phyloP scores from a whole-genome alignment of 2,797 vertebrate species.

The Sylvia borin region DNA sequence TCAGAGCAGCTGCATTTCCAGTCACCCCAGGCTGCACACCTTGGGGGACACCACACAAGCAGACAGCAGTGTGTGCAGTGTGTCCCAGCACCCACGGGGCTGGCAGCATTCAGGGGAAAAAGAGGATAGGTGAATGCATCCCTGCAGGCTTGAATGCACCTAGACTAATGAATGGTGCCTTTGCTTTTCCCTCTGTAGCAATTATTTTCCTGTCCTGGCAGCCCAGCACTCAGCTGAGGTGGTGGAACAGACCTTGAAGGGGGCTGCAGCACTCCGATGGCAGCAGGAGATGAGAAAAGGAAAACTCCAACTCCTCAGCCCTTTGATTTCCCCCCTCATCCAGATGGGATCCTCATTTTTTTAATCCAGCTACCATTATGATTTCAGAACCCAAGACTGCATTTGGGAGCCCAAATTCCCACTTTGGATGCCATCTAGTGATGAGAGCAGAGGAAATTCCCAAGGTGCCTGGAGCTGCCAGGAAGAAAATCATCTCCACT shows the following conservation, averaged over 20 bases:
- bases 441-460: neutral
- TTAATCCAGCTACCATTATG: neutral
- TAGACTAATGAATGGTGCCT: neutral
- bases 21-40: neutral
- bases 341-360: neutral
- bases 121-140: neutral
- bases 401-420: neutral
- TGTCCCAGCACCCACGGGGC: neutral
- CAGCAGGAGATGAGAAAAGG: neutral
- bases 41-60: neutral
- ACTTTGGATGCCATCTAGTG: conserved; percentile 44
- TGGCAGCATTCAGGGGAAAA: neutral
- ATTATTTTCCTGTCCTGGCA: neutral
- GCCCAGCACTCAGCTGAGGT: neutral
- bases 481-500: neutral
- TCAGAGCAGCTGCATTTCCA: neutral
- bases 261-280: neutral
- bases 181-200: neutral
- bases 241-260: neutral
- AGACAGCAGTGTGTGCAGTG: fast-evolving
- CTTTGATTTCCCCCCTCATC: fast-evolving
- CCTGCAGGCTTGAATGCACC: neutral
- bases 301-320: neutral
- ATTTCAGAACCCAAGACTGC: neutral
- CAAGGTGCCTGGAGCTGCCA: neutral